phyloP scores from a whole-genome alignment of 2,888 invertebrate species.

The Choreutis nemorana region DNA sequence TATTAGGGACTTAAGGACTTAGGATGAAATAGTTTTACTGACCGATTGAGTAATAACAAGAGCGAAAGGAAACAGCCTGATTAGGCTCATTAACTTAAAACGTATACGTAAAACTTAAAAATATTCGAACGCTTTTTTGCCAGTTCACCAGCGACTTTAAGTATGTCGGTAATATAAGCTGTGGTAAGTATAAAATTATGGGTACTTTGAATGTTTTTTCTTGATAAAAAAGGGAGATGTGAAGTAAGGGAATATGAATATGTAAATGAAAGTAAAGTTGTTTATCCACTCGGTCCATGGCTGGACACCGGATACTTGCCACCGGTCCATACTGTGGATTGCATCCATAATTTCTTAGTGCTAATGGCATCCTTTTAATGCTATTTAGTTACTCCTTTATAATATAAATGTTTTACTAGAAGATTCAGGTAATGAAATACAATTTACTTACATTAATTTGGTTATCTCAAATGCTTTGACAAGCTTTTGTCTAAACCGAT shows the following conservation, averaged over 20 bases:
- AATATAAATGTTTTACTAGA: too few relatives aligned
- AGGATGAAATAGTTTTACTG: too few relatives aligned
- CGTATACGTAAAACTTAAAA: background rate
- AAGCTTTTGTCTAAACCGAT: too few relatives aligned
- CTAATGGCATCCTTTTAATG: conserved; percentile 21
- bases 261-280: conserved; percentile 40
- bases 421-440: too few relatives aligned
- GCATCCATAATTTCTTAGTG: conserved; percentile 24
- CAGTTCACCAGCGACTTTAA: background rate
- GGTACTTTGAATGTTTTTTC: background rate
- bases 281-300: conserved; percentile 16
- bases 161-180: too few relatives aligned
- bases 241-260: conserved; percentile 19
- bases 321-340: conserved; percentile 19
- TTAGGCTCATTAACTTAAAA: too few relatives aligned
- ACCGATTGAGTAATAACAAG: too few relatives aligned
- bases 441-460: too few relatives aligned
- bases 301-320: conserved; percentile 18
- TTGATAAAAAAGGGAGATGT: background rate
- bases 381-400: too few relatives aligned
- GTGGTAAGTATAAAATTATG: background rate
- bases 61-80: too few relatives aligned
- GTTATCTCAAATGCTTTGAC: too few relatives aligned
- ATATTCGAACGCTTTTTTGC: background rate
- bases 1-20: too few relatives aligned